Percentiles rank a stretch among this genome's conserved stretches.
Evolutionary conservation across 2,888 invertebrate genomes (phyloP).

Genomic region (Macrosoma leucophasiata): DNA sequence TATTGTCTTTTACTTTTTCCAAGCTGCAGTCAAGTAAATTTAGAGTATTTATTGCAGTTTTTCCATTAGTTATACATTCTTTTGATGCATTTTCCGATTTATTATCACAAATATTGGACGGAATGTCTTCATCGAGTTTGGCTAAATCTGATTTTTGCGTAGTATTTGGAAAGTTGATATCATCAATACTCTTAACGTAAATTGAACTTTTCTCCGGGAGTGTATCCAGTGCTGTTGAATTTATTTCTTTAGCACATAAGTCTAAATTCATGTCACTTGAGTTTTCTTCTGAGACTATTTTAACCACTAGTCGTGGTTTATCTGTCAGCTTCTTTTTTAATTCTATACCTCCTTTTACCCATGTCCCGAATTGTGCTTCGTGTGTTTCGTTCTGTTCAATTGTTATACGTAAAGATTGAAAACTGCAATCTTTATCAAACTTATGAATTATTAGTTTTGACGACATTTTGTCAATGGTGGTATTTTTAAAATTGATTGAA

Average conservation of each 20-base stretch:
- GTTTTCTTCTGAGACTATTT: constrained; percentile 51
- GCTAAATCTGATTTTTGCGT: too few species aligned
- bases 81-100: too few species aligned
- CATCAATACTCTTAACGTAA: too few species aligned
- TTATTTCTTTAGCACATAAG: constrained; percentile 47
- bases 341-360: constrained; percentile 47
- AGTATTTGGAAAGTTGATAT: too few species aligned
- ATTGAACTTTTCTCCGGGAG: too few species aligned
- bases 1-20: constrained; percentile 65
- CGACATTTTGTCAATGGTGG: constrained; percentile 51
- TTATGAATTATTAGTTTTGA: constrained; percentile 64
- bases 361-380: constrained; percentile 46
- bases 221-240: too few species aligned
- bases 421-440: constrained; percentile 52
- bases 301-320: constrained; percentile 56
- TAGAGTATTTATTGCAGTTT: too few species aligned
- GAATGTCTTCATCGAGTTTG: too few species aligned
- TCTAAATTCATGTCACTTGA: constrained; percentile 48
- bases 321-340: constrained; percentile 40
- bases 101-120: too few species aligned
- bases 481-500: constrained; percentile 1
- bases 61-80: too few species aligned
- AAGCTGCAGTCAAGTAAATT: constrained; percentile 59
- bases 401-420: constrained; percentile 50
- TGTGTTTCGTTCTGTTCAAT: constrained; percentile 43